These are phyloP conservation scores for Meiosimyza decipiens DNA, from an alignment of 2,888 invertebrate genomes.

Conservation along the genomic window DNA sequence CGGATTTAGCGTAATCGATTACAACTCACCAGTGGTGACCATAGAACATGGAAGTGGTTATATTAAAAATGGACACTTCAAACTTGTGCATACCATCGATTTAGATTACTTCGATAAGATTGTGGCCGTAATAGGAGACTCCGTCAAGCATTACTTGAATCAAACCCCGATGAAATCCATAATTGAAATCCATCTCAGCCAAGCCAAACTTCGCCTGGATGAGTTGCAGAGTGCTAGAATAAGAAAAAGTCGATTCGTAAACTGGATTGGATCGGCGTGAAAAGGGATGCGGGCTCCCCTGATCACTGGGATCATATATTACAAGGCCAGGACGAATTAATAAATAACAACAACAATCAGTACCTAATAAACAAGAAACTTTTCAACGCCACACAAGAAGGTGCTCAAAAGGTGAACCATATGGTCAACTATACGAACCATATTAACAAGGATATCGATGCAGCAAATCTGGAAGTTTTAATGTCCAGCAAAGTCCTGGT, in stretches of 20 bases:
- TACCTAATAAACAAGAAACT: neutral
- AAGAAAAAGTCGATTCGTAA: neutral
- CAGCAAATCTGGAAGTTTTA: neutral
- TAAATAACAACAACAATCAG: neutral
- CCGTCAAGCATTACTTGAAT: neutral
- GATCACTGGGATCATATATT: neutral
- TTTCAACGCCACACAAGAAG: too few species aligned
- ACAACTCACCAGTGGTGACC: too few species aligned
- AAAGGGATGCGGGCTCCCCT: neutral
- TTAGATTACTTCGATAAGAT: neutral
- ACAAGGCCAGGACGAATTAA: neutral
- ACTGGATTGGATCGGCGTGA: neutral
- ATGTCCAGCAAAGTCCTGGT: neutral
- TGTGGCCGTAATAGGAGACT: neutral
- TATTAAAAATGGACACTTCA: neutral
- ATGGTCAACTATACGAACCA: too few species aligned
- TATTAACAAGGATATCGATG: neutral
- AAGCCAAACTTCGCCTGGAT: neutral
- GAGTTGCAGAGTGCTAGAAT: neutral
- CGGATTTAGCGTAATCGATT: neutral
- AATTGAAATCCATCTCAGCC: neutral
- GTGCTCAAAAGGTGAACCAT: too few species aligned
- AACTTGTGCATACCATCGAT: neutral
- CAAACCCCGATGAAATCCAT: conserved; percentile 3
- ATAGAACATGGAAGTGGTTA: too few species aligned